phyloP scores from a whole-genome alignment of 2,888 invertebrate species.

The Caenorhabditis doughertyi region DNA sequence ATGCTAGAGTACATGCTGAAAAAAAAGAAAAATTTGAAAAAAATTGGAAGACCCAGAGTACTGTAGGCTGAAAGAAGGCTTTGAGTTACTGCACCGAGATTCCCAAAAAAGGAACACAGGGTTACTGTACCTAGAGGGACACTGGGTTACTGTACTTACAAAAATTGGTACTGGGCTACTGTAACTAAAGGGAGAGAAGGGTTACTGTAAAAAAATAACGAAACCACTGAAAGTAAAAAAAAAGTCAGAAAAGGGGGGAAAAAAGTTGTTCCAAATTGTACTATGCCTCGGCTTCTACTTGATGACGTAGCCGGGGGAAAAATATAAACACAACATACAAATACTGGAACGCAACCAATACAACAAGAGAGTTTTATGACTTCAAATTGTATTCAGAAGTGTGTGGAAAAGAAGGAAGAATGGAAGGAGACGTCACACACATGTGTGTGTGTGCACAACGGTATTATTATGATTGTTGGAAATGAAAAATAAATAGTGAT shows the following conservation, averaged over 20 bases:
- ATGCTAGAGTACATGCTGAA: constrained; percentile 39
- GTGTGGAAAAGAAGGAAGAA: constrained; percentile 8
- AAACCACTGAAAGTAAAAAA: no score
- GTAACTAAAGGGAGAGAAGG: no score
- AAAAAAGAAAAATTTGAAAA: neutral
- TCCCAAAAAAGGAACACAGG: no score
- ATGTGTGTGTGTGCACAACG: constrained; percentile 13
- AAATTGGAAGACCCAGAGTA: no score
- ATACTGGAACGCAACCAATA: constrained; percentile 33
- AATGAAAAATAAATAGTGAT: neutral
- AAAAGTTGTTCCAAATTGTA: constrained; percentile 7
- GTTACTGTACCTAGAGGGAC: no score
- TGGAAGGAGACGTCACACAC: constrained; percentile 30
- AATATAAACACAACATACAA: constrained; percentile 16
- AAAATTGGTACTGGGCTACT: no score
- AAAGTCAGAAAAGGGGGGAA: no score
- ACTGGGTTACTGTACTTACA: no score
- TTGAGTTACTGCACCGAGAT: no score
- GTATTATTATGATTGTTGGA: constrained; percentile 13
- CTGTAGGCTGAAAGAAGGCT: no score
- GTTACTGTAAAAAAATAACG: no score
- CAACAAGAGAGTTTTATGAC: constrained; percentile 15
- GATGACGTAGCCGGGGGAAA: constrained; percentile 34
- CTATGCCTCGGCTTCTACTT: neutral
- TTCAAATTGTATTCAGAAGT: constrained; percentile 3